Conservation (phyloP, 2,113 vertebrate genomes). For the Nothoprocta pentlandii region DNA sequence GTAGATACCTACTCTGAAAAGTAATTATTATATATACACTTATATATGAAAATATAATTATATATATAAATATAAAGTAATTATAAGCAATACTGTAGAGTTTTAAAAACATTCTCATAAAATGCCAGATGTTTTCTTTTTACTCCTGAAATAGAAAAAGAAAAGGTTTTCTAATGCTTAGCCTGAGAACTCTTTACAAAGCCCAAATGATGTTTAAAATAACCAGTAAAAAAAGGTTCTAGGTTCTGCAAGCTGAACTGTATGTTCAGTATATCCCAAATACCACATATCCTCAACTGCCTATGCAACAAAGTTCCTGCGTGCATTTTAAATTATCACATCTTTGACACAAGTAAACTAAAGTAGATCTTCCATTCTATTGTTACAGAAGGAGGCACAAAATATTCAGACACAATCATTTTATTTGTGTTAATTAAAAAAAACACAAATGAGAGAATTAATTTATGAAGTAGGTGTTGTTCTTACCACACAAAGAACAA, state of each 20-base stretch:
- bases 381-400: not conserved
- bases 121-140: not conserved
- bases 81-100: not conserved
- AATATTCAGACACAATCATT: not conserved
- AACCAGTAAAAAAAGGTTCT: not conserved
- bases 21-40: no score
- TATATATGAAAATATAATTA: no score
- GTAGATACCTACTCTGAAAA: not conserved
- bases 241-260: not conserved
- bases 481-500: not conserved
- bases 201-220: not conserved
- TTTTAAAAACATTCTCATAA: not conserved
- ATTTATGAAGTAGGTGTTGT: fast-evolving
- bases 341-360: not conserved
- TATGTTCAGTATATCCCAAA: not conserved
- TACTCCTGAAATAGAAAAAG: not conserved
- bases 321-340: not conserved
- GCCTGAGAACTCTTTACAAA: not conserved
- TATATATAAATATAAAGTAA: not conserved
- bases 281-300: not conserved
- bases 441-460: not conserved
- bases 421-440: not conserved
- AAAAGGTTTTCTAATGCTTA: not conserved
- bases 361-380: not conserved
- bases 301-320: not conserved